Base-by-base conservation (phyloP, 2,113 vertebrate species). In the Etheostoma cragini region DNA sequence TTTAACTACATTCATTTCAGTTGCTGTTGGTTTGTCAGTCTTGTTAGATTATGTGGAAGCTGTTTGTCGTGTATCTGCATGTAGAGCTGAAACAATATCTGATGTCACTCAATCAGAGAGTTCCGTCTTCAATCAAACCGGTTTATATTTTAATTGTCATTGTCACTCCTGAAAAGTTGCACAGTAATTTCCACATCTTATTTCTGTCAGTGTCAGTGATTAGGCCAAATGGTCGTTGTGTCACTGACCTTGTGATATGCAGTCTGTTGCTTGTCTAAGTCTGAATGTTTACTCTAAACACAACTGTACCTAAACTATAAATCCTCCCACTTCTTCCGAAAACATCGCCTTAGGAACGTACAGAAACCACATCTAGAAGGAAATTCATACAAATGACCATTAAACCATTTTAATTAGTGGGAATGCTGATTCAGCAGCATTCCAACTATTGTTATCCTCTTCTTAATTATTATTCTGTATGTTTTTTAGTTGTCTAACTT, bases 241-340 rank as follows among this genome's bases (percentile, higher is more conserved):
- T 8, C 57, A 8, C 1, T 78, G 61, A 54, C 30, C 30, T 49
- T 1, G 2, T 62, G 2, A 46, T 38, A 69, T 45, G 3, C 73
- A 65, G 52, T 54, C 60, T 85, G 35, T 57, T 75, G n/a, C 66
- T 68, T 60, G 24, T 69, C n/a, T 60, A 21, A 74, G 66, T 72
- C n/a, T 26, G 47, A 88, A 78, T 72, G 65, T 85, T 83, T 82
- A 77, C 64, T 54, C 53, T 62, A 15, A 78, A 65, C 14, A 54
- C 54, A 61, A 30, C 67, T n/a, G n/a, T 65, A 45, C 26, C 76
- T 57, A 76, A 24, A 57, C 52, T 56, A 30, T 62, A 67, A 83
- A 69, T 77, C 52, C 42, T 46, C 11, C 47, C 46, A 30, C 45
- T 65, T 69, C 3, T 13, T 57, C 38, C 1, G 6, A 26, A 26